Conservation (phyloP, 1,140 invertebrate species). For the Leptinotarsa defecta region DNA sequence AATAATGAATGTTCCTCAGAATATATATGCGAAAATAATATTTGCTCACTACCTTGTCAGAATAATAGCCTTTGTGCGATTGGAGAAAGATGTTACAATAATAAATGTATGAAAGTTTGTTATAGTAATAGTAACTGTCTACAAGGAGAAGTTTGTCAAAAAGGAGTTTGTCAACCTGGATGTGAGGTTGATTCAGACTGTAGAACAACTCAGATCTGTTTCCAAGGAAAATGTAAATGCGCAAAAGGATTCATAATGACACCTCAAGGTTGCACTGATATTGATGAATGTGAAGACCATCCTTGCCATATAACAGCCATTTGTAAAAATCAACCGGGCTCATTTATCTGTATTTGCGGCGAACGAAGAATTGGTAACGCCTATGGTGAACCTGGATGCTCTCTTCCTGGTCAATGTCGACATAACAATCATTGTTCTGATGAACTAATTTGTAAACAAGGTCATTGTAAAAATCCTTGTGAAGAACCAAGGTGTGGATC, state of each 20-base stretch:
- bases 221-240: constrained; percentile 79
- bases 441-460: constrained; percentile 71
- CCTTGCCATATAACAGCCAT: constrained; percentile 80
- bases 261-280: constrained; percentile 73
- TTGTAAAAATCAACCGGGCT: constrained; percentile 80
- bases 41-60: constrained; percentile 76
- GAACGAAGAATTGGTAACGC: constrained; percentile 80
- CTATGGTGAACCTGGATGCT: constrained; percentile 70
- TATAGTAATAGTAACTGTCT: constrained; percentile 87
- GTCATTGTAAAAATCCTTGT: constrained; percentile 80
- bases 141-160: constrained; percentile 84
- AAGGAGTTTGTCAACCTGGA: constrained; percentile 78
- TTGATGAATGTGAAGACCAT: constrained; percentile 77
- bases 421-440: constrained; percentile 71
- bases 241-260: constrained; percentile 70
- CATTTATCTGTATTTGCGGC: constrained; percentile 79
- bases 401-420: constrained; percentile 72
- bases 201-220: constrained; percentile 76
- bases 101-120: constrained; percentile 82
- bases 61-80: constrained; percentile 74
- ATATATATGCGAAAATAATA: constrained; percentile 73
- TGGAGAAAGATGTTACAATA: constrained; percentile 81
- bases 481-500: constrained; percentile 68
- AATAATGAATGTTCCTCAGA: constrained; percentile 71
- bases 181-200: constrained; percentile 84